Evolutionary conservation across 2,113 vertebrate species (phyloP).

Genomic region (Ginglymostoma cirratum): DNA sequence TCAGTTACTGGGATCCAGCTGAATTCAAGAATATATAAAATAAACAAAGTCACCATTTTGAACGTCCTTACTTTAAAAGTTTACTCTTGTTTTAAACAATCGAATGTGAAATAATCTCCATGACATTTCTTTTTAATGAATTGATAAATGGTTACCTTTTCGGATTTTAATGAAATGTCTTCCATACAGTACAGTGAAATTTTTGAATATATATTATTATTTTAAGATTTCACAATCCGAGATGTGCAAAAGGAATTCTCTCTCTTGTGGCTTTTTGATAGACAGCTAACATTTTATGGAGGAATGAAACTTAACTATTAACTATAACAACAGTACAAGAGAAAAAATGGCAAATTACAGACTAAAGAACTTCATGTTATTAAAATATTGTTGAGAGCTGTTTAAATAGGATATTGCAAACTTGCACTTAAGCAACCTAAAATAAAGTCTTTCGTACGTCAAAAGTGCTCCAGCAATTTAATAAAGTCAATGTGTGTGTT

Average conservation of each 20-base stretch:
- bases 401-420: background rate
- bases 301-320: background rate
- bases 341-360: background rate
- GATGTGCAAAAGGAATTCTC: background rate
- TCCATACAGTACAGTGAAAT: background rate
- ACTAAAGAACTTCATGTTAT: background rate
- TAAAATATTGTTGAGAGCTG: background rate
- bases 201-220: background rate
- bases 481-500: conserved; percentile 4
- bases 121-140: background rate
- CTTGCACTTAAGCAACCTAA: background rate
- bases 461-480: conserved; percentile 26
- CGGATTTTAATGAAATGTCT: background rate
- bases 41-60: background rate
- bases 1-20: background rate
- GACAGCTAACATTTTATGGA: background rate
- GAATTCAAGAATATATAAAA: background rate
- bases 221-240: background rate
- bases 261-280: background rate
- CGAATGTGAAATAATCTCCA: background rate
- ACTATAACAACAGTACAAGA: background rate
- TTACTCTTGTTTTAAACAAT: background rate
- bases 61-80: background rate
- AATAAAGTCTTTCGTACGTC: background rate
- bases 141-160: background rate